Conservation (phyloP, 2,888 invertebrate genomes). For the Andrena dorsata region DNA sequence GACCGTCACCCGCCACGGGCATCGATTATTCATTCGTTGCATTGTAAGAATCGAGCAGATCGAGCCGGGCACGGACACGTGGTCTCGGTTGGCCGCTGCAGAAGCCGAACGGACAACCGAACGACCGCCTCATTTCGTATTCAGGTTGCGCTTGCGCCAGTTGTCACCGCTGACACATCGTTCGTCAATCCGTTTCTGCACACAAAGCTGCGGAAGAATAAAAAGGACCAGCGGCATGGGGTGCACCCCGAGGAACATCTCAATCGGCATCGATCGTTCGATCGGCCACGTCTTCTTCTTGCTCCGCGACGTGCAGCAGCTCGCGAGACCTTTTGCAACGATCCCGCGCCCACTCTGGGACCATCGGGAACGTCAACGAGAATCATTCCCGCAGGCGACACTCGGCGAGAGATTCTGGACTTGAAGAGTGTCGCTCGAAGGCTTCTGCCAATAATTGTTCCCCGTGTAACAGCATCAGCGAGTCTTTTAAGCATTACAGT, state of each 20-base stretch:
- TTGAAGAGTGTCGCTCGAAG: too few species aligned
- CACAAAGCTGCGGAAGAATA: conserved; percentile 79
- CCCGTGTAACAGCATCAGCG: too few species aligned
- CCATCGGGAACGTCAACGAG: neutral
- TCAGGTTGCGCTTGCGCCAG: conserved; percentile 84
- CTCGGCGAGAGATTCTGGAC: neutral
- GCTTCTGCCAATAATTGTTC: too few species aligned
- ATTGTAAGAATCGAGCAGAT: conserved; percentile 51
- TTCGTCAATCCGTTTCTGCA: conserved; percentile 84
- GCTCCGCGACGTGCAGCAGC: conserved; percentile 7
- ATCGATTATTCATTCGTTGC: conserved; percentile 58
- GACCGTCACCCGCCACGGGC: conserved; percentile 32
- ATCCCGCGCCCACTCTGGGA: neutral
- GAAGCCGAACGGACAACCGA: conserved; percentile 62
- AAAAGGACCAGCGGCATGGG: conserved; percentile 66
- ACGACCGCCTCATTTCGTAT: conserved; percentile 82
- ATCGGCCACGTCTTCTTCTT: conserved; percentile 76
- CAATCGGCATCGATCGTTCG: conserved; percentile 79
- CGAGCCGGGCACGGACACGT: conserved; percentile 50
- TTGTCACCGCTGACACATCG: conserved; percentile 85
- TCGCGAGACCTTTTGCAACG: conserved; percentile 9
- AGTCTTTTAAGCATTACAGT: too few species aligned
- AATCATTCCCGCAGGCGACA: neutral
- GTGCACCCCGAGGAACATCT: conserved; percentile 75
- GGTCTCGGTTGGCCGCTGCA: conserved; percentile 39